Conservation (phyloP, 2,888 invertebrate species). For the Cerceris rybyensis region DNA sequence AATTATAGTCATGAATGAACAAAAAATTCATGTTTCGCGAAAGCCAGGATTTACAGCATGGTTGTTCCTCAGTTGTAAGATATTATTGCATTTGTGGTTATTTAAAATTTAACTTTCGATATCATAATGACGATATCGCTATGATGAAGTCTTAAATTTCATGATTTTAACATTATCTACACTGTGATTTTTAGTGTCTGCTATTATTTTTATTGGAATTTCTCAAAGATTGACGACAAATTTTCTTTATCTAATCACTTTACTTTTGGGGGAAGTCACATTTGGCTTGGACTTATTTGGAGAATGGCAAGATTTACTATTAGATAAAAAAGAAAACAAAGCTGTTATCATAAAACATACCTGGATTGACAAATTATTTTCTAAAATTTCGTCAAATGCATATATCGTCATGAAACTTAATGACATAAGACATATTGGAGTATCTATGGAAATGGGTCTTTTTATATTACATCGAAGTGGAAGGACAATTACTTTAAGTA, state of each 20-base stretch:
- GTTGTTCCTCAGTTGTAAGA: slow-evolving; percentile 64
- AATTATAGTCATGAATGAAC: slow-evolving; percentile 50
- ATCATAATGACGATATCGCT: not conserved
- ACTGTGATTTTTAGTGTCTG: slow-evolving; percentile 61
- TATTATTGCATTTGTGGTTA: not conserved
- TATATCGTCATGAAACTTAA: slow-evolving; percentile 58
- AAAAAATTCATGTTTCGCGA: slow-evolving; percentile 64
- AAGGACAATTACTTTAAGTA: slow-evolving; percentile 55
- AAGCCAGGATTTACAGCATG: slow-evolving; percentile 59
- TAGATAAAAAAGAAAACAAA: slow-evolving; percentile 64
- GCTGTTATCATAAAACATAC: slow-evolving; percentile 60
- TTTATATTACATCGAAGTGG: slow-evolving; percentile 67
- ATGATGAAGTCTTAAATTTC: not conserved
- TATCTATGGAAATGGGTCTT: slow-evolving; percentile 64
- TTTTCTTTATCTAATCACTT: slow-evolving; percentile 48
- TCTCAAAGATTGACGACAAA: slow-evolving; percentile 60
- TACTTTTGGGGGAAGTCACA: slow-evolving; percentile 65
- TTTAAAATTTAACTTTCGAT: not conserved
- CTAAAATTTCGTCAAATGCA: slow-evolving; percentile 32
- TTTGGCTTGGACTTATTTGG: slow-evolving; percentile 69
- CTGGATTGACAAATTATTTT: slow-evolving; percentile 69
- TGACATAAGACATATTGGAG: slow-evolving; percentile 70
- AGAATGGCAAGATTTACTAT: slow-evolving; percentile 69
- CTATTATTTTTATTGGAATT: slow-evolving; percentile 57
- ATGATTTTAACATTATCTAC: not conserved